A percentile compares a stretch with the other conserved stretches of the same genome.
Conservation (phyloP, 1,140 invertebrate species). For the Coenobita brevimanus region DNA sequence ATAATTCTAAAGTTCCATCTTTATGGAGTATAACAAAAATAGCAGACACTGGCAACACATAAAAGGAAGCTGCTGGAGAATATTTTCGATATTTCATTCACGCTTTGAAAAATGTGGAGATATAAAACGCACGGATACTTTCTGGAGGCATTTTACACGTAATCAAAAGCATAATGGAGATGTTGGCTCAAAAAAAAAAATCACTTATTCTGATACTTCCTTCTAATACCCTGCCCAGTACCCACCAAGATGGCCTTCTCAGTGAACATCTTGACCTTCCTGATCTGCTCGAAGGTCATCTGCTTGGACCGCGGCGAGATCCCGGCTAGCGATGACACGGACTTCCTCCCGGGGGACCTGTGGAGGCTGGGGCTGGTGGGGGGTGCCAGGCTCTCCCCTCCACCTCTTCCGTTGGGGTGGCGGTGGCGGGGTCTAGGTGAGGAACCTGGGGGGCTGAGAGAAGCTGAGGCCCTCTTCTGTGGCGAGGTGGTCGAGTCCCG, state of each 20-base stretch:
- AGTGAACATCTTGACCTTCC: constrained; percentile 64
- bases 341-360: constrained; percentile 33
- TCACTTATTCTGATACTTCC: too few species aligned
- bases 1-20: too few species aligned
- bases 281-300: constrained; percentile 70
- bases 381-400: constrained; percentile 11
- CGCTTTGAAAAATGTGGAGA: too few species aligned
- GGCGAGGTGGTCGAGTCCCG: background rate
- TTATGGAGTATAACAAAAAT: too few species aligned
- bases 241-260: constrained; percentile 74
- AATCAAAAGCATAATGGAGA: too few species aligned
- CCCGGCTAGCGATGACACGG: constrained; percentile 1
- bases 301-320: constrained; percentile 52
- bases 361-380: constrained; percentile 5
- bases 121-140: too few species aligned
- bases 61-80: too few species aligned
- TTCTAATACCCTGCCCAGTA: constrained; percentile 27
- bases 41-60: too few species aligned
- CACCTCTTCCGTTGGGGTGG: constrained; percentile 9
- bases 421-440: constrained; percentile 37
- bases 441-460: constrained; percentile 22
- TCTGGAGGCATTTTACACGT: too few species aligned
- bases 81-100: too few species aligned
- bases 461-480: constrained; percentile 16
- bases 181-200: too few species aligned